These are phyloP conservation scores for Nesospiza acunhae DNA, from an alignment of 2,113 vertebrate genomes.

Conservation along the genomic window DNA sequence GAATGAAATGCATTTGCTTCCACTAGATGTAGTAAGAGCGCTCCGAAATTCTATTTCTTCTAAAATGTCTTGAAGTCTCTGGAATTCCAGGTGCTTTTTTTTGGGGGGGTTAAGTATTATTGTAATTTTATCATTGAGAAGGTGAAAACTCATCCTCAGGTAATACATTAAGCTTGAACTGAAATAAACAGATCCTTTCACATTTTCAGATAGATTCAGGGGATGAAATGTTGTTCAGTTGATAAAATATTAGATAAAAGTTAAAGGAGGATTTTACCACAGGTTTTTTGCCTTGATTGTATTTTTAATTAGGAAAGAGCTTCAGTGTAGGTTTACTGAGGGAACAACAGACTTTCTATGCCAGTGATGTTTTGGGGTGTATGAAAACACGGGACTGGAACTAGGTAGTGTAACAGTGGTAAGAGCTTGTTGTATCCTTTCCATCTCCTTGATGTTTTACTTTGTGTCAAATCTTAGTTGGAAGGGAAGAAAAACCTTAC, in stretches of 20 bases:
- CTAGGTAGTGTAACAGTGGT: background rate
- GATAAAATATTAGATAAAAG: background rate
- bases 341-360: background rate
- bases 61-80: background rate
- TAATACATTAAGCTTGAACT: background rate
- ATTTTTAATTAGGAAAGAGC: background rate
- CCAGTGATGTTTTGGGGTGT: background rate
- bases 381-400: background rate
- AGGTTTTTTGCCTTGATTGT: background rate
- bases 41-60: background rate
- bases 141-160: background rate
- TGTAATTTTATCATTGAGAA: background rate
- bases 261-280: background rate
- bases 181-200: background rate
- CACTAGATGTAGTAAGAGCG: conserved; percentile 22
- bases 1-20: conserved; percentile 19
- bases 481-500: background rate
- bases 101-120: background rate
- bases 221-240: background rate
- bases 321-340: background rate
- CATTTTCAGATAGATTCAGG: background rate
- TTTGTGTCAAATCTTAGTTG: background rate
- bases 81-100: background rate
- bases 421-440: background rate
- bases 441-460: background rate